Conservation (phyloP, 2,888 invertebrate genomes). For the Lepidonotus clava region DNA sequence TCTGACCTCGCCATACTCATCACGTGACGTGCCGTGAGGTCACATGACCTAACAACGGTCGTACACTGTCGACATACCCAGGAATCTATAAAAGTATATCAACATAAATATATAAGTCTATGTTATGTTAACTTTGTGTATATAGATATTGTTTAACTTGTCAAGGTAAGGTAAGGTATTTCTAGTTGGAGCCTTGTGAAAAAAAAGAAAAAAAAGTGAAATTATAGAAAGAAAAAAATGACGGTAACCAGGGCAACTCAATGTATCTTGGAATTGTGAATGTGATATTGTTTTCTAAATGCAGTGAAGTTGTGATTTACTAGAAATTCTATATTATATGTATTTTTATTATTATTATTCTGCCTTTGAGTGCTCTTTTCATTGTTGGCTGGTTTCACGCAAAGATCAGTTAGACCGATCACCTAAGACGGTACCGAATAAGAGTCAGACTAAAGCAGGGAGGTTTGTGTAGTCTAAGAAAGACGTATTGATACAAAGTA, state of each 20-base stretch:
- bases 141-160: slow-evolving; percentile 40
- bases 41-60: slow-evolving; percentile 32
- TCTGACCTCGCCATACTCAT: slow-evolving; percentile 54
- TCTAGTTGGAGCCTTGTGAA: slow-evolving; percentile 44
- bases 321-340: slow-evolving; percentile 21
- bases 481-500: background rate
- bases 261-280: slow-evolving; percentile 47
- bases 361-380: slow-evolving; percentile 29
- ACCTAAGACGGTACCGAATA: slow-evolving; percentile 18
- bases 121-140: slow-evolving; percentile 38
- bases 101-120: slow-evolving; percentile 22
- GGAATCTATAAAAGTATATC: slow-evolving; percentile 38
- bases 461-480: too few relatives aligned
- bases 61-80: slow-evolving; percentile 48
- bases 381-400: slow-evolving; percentile 33
- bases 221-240: background rate
- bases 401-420: slow-evolving; percentile 28
- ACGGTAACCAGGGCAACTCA: slow-evolving; percentile 52
- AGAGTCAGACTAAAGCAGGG: too few relatives aligned
- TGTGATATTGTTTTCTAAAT: slow-evolving; percentile 50
- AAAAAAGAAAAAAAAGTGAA: background rate
- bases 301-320: slow-evolving; percentile 43
- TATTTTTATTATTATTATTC: slow-evolving; percentile 42
- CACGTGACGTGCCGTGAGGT: too few relatives aligned
- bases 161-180: slow-evolving; percentile 31